A percentile compares a stretch with the other conserved stretches of the same genome.
phyloP scores from a whole-genome alignment of 1,140 invertebrate species.

The Probaryconus sp. region DNA sequence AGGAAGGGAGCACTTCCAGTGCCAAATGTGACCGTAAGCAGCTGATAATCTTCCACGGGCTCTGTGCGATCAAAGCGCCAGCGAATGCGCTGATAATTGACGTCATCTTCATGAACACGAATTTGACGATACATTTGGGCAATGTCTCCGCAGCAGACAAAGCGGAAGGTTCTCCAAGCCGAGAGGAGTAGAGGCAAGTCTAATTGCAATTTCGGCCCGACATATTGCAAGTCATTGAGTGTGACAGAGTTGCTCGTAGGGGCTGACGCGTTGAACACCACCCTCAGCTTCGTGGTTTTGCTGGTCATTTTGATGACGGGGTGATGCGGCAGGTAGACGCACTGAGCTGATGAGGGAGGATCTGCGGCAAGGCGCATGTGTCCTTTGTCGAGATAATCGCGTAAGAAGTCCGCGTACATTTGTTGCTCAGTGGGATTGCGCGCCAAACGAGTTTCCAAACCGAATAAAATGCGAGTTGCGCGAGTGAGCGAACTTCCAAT shows the following conservation, averaged over 20 bases:
- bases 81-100: constrained; percentile 2
- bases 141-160: background rate
- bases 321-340: background rate
- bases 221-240: background rate
- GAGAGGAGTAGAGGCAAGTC: background rate
- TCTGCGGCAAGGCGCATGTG: background rate
- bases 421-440: background rate
- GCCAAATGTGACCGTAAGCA: constrained; percentile 11
- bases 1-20: background rate
- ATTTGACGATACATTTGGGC: constrained; percentile 17
- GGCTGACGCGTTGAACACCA: constrained; percentile 2
- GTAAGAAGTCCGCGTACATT: background rate
- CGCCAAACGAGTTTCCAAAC: background rate
- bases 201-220: background rate
- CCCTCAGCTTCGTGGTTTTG: background rate
- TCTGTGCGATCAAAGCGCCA: constrained; percentile 5
- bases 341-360: background rate
- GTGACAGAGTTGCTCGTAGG: background rate
- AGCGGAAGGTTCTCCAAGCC: background rate
- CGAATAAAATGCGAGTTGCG: background rate
- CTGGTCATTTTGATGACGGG: background rate
- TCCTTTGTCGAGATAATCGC: background rate
- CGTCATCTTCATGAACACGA: background rate
- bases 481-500: background rate
- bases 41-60: constrained; percentile 8